Conservation (phyloP, 2,113 vertebrate species). For the Rallus limicola region DNA sequence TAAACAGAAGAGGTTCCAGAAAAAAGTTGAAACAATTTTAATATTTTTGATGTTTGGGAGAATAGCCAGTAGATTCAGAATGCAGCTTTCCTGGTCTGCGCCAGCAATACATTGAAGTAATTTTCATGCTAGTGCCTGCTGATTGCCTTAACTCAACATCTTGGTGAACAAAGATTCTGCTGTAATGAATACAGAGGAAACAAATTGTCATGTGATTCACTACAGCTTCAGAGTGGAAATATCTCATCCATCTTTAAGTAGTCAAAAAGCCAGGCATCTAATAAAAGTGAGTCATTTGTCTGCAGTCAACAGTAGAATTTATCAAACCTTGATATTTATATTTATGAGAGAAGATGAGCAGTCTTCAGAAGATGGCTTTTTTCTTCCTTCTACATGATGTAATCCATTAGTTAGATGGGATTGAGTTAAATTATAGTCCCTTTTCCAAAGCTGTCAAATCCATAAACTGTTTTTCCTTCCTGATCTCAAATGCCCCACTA, state of each 20-base stretch:
- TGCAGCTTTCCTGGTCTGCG: neutral
- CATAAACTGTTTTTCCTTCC: neutral
- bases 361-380: neutral
- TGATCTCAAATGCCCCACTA: neutral
- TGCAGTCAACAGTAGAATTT: neutral
- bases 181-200: neutral
- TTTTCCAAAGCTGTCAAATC: neutral
- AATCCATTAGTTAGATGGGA: neutral
- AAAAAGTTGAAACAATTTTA: neutral
- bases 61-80: neutral
- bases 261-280: neutral
- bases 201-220: neutral
- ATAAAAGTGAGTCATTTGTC: neutral
- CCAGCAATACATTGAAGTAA: neutral
- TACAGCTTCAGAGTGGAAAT: neutral
- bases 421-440: neutral
- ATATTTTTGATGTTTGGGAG: neutral
- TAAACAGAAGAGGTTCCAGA: neutral
- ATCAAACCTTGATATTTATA: neutral
- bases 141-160: neutral
- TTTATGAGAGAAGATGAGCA: neutral
- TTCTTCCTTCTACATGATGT: neutral
- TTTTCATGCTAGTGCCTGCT: neutral
- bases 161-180: neutral
- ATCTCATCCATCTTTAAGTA: neutral